A percentile compares a stretch with the other conserved stretches of the same genome.
Evolutionary conservation across 2,797 vertebrate genomes (phyloP).

Genomic region (Furcifer pardalis): DNA sequence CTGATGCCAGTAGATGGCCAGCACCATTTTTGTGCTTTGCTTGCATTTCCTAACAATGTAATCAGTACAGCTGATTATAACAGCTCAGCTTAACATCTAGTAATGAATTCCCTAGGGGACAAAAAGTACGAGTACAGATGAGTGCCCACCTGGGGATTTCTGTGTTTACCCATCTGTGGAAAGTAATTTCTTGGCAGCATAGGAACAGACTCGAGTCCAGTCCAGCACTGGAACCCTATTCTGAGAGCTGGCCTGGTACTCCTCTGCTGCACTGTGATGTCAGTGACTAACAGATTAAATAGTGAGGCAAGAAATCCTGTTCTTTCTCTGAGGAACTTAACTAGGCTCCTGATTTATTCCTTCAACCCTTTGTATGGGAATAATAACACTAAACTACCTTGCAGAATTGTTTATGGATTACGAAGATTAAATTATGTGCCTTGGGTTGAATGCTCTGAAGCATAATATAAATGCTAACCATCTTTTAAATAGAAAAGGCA

Average conservation of each 20-base stretch:
- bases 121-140: not conserved
- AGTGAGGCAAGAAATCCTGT: not conserved
- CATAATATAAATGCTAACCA: not conserved
- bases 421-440: not conserved
- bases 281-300: not conserved
- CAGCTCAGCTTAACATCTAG: constrained; percentile 16
- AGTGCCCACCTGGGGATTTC: not conserved
- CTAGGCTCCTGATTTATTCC: not conserved
- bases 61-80: constrained; percentile 27
- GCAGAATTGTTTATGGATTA: not conserved
- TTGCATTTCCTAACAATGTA: constrained; percentile 13
- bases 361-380: not conserved
- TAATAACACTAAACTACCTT: not conserved
- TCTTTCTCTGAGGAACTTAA: not conserved
- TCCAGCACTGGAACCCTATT: not conserved
- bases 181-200: not conserved
- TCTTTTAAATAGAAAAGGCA: not conserved
- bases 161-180: not conserved
- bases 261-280: not conserved
- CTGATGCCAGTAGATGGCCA: constrained; percentile 16
- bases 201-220: not conserved
- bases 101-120: constrained; percentile 1
- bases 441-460: not conserved
- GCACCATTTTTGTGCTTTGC: constrained; percentile 9
- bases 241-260: not conserved